A percentile compares a stretch with the other conserved stretches of the same genome.
Conservation (phyloP, 2,797 vertebrate genomes). For the Bradypus variegatus region DNA sequence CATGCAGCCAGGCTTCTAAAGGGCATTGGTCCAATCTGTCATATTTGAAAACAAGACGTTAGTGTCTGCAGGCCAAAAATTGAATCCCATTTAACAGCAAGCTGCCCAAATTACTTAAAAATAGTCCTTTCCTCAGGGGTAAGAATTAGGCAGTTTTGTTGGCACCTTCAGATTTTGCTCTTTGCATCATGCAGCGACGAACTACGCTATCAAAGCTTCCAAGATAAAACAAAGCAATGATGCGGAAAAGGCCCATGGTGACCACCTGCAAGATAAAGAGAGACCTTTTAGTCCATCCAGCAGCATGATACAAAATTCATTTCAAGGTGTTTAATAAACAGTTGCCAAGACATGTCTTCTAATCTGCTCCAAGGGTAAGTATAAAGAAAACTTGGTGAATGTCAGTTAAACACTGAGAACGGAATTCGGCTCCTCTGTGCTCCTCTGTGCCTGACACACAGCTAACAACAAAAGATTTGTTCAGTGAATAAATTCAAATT, state of each 20-base stretch:
- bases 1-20: constrained; percentile 55
- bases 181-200: constrained; percentile 97
- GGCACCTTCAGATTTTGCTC: constrained; percentile 82
- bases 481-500: neutral
- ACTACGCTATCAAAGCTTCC: constrained; percentile 98
- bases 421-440: neutral
- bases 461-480: neutral
- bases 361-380: neutral
- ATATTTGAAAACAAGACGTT: constrained; percentile 46
- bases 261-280: constrained; percentile 81
- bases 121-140: constrained; percentile 53
- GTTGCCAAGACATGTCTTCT: neutral
- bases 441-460: neutral
- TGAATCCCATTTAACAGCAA: constrained; percentile 70
- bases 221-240: constrained; percentile 92
- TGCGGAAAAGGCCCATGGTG: constrained; percentile 96
- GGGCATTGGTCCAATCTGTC: constrained; percentile 54
- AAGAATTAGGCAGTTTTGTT: constrained; percentile 86
- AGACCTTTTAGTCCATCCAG: constrained; percentile 45
- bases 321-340: neutral
- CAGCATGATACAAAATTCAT: neutral
- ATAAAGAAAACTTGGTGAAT: neutral
- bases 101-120: constrained; percentile 63
- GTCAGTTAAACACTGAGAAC: neutral
- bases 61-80: constrained; percentile 62